phyloP scores from a whole-genome alignment of 2,797 vertebrate species.

The Parauchenoglanis punctatus region DNA sequence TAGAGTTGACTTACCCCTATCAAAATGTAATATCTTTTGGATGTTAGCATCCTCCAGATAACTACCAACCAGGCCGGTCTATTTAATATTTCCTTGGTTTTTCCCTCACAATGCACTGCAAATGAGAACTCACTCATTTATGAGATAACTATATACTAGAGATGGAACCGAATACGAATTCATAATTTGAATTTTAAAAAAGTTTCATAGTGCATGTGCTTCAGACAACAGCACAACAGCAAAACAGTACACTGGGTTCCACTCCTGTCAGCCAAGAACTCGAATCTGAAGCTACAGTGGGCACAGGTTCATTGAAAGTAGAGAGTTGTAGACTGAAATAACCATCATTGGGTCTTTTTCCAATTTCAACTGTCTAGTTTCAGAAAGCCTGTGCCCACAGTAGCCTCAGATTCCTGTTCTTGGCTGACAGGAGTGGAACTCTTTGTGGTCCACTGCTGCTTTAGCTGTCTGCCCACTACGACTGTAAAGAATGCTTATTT shows the following conservation, averaged over 20 bases:
- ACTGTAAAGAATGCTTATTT: background rate
- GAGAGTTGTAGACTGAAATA: conserved; percentile 4
- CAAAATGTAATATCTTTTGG: background rate
- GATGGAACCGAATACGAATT: background rate
- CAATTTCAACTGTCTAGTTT: background rate
- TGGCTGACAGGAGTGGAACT: background rate
- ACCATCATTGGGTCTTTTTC: background rate
- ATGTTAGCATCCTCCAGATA: background rate
- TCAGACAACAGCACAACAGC: background rate
- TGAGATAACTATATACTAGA: background rate
- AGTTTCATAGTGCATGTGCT: background rate
- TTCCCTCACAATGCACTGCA: background rate
- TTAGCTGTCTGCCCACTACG: background rate
- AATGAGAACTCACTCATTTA: background rate
- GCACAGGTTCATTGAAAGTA: background rate
- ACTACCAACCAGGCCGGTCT: background rate
- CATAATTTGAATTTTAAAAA: background rate
- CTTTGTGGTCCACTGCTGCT: background rate
- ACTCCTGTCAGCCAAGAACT: background rate
- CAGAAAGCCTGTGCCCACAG: background rate
- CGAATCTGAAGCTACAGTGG: background rate
- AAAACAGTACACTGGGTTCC: background rate
- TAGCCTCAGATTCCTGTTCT: background rate
- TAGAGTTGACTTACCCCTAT: background rate
- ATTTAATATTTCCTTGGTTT: background rate